phyloP scores from a whole-genome alignment of 2,888 invertebrate species.

The Phymatocera aterrima region DNA sequence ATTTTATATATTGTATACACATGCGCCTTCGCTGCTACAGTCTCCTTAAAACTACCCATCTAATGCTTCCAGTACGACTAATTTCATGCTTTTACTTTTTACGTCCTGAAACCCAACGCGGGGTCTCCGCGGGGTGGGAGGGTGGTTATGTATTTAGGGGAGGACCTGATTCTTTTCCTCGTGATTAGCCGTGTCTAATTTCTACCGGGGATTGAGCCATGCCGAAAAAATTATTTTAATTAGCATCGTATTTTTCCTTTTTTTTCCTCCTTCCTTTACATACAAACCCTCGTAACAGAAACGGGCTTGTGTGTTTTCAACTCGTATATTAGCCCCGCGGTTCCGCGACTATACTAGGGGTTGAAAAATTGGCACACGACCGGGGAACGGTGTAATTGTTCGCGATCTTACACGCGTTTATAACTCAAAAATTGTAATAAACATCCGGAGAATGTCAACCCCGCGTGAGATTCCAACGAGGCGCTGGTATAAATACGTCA shows the following conservation, averaged over 20 bases:
- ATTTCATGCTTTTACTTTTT: slow-evolving; percentile 65
- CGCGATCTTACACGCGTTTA: too few relatives aligned
- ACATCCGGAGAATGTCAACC: too few relatives aligned
- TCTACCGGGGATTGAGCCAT: slow-evolving; percentile 43
- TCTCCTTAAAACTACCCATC: slow-evolving; percentile 40
- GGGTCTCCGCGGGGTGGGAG: too few relatives aligned
- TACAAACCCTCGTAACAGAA: too few relatives aligned
- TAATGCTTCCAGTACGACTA: slow-evolving; percentile 61
- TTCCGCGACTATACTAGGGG: background rate
- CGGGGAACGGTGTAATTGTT: too few relatives aligned
- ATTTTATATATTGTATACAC: background rate
- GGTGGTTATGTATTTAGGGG: slow-evolving; percentile 12
- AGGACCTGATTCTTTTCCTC: slow-evolving; percentile 51
- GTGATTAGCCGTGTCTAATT: slow-evolving; percentile 60
- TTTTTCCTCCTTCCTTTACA: background rate
- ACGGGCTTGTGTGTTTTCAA: too few relatives aligned
- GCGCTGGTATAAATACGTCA: too few relatives aligned
- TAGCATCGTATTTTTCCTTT: background rate
- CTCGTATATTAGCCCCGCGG: too few relatives aligned
- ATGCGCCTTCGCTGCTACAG: too few relatives aligned
- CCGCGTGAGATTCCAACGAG: too few relatives aligned
- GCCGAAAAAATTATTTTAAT: slow-evolving; percentile 37
- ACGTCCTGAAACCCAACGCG: slow-evolving; percentile 30
- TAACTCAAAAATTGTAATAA: too few relatives aligned
- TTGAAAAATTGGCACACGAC: too few relatives aligned